Conservation (phyloP, 2,888 invertebrate genomes). For the Idaea biselata region DNA sequence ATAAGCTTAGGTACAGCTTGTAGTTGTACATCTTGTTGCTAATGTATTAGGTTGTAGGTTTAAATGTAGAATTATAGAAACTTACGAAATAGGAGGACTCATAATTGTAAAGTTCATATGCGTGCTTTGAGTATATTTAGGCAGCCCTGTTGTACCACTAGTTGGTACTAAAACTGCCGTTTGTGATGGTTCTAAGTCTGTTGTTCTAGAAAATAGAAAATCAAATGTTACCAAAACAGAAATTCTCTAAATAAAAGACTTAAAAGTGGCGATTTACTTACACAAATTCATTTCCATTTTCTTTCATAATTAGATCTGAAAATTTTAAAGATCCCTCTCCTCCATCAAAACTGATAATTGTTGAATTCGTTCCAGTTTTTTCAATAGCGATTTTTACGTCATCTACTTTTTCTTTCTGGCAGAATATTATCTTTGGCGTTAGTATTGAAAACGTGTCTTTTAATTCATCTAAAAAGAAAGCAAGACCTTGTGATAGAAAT, state of each 20-base stretch:
- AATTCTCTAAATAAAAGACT: too few relatives aligned
- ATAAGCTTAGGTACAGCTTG: too few relatives aligned
- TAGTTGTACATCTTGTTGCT: too few relatives aligned
- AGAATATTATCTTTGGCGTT: slow-evolving; percentile 48
- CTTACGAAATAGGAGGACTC: slow-evolving; percentile 35
- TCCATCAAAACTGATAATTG: slow-evolving; percentile 39
- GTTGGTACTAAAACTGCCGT: slow-evolving; percentile 27
- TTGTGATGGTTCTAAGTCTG: slow-evolving; percentile 29
- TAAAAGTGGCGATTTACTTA: slow-evolving; percentile 19
- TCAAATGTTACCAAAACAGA: too few relatives aligned
- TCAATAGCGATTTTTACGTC: slow-evolving; percentile 39
- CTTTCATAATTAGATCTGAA: slow-evolving; percentile 33
- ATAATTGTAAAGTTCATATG: slow-evolving; percentile 18
- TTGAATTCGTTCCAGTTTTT: slow-evolving; percentile 28
- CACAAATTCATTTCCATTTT: slow-evolving; percentile 35
- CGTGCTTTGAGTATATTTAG: slow-evolving; percentile 27
- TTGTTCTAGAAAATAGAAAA: slow-evolving; percentile 27
- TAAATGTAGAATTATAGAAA: background rate
- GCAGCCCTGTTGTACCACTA: slow-evolving; percentile 33
- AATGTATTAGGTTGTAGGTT: too few relatives aligned
- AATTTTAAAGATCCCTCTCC: slow-evolving; percentile 40
- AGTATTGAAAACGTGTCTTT: slow-evolving; percentile 33
- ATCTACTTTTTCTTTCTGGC: slow-evolving; percentile 41
- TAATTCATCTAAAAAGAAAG: slow-evolving; percentile 42
- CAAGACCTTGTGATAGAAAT: background rate